phyloP scores from a whole-genome alignment of 2,888 invertebrate genomes.

The Clostera curtula region DNA sequence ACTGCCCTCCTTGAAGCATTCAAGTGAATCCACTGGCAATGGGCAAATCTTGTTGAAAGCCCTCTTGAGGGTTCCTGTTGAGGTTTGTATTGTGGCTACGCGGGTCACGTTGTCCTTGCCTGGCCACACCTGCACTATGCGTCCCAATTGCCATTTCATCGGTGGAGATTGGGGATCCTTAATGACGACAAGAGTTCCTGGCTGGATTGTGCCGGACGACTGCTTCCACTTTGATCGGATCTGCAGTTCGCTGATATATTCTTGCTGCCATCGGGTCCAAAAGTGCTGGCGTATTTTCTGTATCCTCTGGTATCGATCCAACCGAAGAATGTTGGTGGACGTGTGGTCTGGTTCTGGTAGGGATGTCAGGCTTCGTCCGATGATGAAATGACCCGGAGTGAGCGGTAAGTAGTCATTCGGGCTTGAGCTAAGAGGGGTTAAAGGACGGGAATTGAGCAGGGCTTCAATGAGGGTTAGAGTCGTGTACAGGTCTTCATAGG shows the following conservation, averaged over 20 bases:
- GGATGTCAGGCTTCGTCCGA: conserved; percentile 8
- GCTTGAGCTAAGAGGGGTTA: conserved; percentile 5
- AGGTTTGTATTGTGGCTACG: conserved; percentile 3
- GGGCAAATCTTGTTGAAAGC: conserved; percentile 3
- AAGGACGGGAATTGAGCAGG: conserved; percentile 5
- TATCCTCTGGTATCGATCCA: conserved; percentile 9
- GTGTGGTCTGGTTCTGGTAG: conserved; percentile 5
- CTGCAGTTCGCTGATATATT: conserved; percentile 20
- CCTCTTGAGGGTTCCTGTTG: conserved; percentile 4
- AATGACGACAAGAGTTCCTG: conserved; percentile 4
- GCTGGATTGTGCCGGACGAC: background rate
- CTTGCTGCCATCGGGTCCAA: conserved; percentile 15
- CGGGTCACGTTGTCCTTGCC: conserved; percentile 3
- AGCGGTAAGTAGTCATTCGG: conserved; percentile 1
- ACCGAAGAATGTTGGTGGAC: conserved; percentile 2
- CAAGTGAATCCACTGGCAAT: background rate
- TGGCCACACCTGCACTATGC: background rate
- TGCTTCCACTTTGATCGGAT: conserved; percentile 21
- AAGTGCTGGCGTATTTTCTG: conserved; percentile 17
- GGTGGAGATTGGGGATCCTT: conserved; percentile 4
- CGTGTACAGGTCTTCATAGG: conserved; percentile 4
- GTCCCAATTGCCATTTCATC: conserved; percentile 6
- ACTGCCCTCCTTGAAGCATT: conserved; percentile 1
- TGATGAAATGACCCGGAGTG: conserved; percentile 4
- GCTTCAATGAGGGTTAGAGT: conserved; percentile 3